Evolutionary conservation across 2,113 vertebrate species (phyloP), one percentile per base, ranked within the genome.

Genomic region (Siniperca chuatsi): DNA sequence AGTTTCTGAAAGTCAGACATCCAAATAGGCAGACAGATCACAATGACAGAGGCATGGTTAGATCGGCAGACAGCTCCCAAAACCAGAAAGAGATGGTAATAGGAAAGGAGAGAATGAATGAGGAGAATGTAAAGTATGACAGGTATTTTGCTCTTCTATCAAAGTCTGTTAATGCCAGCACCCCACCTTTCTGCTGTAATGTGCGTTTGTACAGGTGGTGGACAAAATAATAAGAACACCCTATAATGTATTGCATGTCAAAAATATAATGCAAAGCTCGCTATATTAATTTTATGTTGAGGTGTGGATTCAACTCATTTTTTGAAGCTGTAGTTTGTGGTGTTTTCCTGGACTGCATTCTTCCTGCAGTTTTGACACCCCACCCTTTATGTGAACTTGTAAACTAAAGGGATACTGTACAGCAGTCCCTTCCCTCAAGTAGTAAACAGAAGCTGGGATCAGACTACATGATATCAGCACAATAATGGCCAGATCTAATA

Each of bases 1-100:
- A 75, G 72, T 91, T 89, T 92, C 64, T 92, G 48, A 92, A 87
- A 93, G 85, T 80, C 87, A 88, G 85, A 87, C 85, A 86, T 87
- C 76, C 84, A 90, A 83, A 88, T 35, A 89, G 60, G 70, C 79
- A 82, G 50, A 62, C 67, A 40, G 78, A 90, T 90, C 82, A 90
- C 73, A 87, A 84, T 87, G 89, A 78, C 67, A 21, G 66, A 82
- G 76, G 68, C 46, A 15, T 18, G 52, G 75, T 88, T 75, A 78
- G 90, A 90, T 92, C 72, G 86, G 75, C 83, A 84, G 81, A 87
- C 80, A 60, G 70, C 72, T 81, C 40, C n/a, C 40, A 29, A 69
- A 33, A 62, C 61, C 46, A 79, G 21, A 88, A 23, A 84, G 73
- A 66, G 46, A 82, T 13, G 48, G n/a, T 67, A 25, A 81, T n/a